Base-by-base conservation (phyloP, 1,140 invertebrate species). In the Aphelenchoides avenae region DNA sequence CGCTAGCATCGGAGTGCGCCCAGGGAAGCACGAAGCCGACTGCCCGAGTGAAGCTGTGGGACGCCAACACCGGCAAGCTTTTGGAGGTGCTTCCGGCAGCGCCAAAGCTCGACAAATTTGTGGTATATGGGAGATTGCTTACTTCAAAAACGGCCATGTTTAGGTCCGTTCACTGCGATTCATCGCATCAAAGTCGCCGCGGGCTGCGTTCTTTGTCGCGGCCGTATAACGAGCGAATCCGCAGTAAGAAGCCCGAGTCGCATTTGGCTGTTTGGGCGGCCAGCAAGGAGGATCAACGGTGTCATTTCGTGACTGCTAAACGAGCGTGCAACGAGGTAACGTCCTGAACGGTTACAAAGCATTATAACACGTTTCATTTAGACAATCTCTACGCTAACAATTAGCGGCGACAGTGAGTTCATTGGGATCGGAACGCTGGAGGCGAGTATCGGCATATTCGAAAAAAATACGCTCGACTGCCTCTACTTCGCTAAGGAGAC, bases 131-230 rank as follows among this genome's bases (percentile, higher is more conserved):
- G n/a, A n/a, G n/a, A n/a, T n/a, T n/a, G n/a, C n/a, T n/a, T n/a
- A n/a, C n/a, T n/a, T n/a, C n/a, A n/a, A n/a, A n/a, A n/a, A n/a
- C n/a, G n/a, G n/a, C n/a, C n/a, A n/a, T n/a, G n/a, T 64, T 47
- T 5, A 61, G 60, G 44, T 65, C n/a, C 59, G 59, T 2, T 61
- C 57, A 4, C 39, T 61, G 7, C 42, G 46, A 39, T 61, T 61
- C 41, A 18, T 40, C 22, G 7, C 20, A 3, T 34, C 64, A 6
- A 61, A 51, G 22, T 42, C 11, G 7, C 48, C 48, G 5, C 49
- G 29, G 24, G 26, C 27, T 43, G 9, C 6, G 7, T 34, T 56
- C 22, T 64, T 61, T 33, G 47, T 64, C 24, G 34, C 36, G 1
- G 59, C 41, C 11, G n/a, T 54, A 63, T 33, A 64, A 61, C 34